Conservation (phyloP, 2,113 vertebrate species). For the Epinephelus moara region DNA sequence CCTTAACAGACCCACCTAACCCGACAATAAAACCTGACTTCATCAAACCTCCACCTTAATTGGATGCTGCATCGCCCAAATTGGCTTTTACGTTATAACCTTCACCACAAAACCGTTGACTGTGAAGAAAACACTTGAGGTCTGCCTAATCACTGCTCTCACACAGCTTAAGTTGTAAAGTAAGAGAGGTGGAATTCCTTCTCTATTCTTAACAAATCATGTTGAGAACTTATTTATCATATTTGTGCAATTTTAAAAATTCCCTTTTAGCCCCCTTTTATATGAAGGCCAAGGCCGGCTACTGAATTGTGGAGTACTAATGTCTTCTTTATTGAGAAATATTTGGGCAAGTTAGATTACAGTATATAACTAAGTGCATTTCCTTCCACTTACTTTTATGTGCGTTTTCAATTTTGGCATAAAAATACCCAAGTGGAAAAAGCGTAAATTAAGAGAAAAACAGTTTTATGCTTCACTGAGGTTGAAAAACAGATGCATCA, state of each 20-base stretch:
- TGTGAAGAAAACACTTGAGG: constrained; percentile 48
- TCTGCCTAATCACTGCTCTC: constrained; percentile 44
- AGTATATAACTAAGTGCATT: no score
- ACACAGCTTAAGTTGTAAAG: constrained; percentile 6
- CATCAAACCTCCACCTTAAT: constrained; percentile 63
- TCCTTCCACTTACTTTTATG: no score
- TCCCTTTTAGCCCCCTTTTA: neutral
- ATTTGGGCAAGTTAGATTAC: no score
- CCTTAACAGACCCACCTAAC: constrained; percentile 40
- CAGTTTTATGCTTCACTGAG: neutral
- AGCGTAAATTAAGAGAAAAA: neutral
- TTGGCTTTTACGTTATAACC: constrained; percentile 27
- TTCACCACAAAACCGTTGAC: constrained; percentile 41
- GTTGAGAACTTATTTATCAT: neutral
- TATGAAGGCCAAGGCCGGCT: neutral
- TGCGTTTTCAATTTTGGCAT: no score
- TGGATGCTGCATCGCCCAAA: constrained; percentile 20
- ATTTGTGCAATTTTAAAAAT: neutral
- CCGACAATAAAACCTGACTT: constrained; percentile 57
- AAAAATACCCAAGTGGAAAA: no score
- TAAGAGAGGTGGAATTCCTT: constrained; percentile 25
- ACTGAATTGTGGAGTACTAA: neutral
- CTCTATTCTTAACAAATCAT: neutral
- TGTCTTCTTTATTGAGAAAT: no score
- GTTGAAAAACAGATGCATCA: neutral